Conservation (phyloP, 1,140 invertebrate species). For the Asobara japonica region DNA sequence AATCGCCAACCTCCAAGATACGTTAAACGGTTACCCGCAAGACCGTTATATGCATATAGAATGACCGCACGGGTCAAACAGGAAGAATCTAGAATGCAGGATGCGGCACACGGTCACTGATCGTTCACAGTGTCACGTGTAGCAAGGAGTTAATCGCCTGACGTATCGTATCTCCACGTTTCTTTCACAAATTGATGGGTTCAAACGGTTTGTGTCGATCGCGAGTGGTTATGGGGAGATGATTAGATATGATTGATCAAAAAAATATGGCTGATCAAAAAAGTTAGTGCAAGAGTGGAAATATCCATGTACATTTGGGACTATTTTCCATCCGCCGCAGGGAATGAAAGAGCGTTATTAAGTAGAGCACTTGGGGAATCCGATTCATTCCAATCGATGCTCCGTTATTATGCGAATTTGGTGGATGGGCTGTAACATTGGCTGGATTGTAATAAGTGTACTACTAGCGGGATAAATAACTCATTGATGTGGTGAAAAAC, state of each 20-base stretch:
- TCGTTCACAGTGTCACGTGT: neutral
- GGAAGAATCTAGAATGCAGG: conserved; percentile 8
- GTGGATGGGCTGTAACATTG: too few relatives aligned
- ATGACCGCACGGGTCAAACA: conserved; percentile 8
- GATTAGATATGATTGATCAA: neutral
- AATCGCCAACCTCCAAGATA: conserved; percentile 10
- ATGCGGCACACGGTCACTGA: neutral
- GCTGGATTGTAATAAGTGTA: too few relatives aligned
- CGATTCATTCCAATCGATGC: neutral
- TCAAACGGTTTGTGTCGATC: neutral
- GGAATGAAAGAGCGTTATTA: neutral
- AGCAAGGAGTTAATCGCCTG: neutral
- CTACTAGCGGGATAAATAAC: too few relatives aligned
- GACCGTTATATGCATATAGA: conserved; percentile 7
- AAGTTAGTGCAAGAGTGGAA: neutral
- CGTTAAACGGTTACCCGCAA: neutral
- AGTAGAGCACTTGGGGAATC: neutral
- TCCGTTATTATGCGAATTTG: neutral
- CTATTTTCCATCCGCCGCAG: neutral
- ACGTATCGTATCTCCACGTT: neutral
- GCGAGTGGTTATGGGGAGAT: neutral
- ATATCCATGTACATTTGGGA: neutral
- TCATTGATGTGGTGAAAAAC: too few relatives aligned
- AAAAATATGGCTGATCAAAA: neutral
- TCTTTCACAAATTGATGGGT: neutral